Base-by-base conservation (phyloP, 2,888 invertebrate species). In the Sicus ferrugineus region DNA sequence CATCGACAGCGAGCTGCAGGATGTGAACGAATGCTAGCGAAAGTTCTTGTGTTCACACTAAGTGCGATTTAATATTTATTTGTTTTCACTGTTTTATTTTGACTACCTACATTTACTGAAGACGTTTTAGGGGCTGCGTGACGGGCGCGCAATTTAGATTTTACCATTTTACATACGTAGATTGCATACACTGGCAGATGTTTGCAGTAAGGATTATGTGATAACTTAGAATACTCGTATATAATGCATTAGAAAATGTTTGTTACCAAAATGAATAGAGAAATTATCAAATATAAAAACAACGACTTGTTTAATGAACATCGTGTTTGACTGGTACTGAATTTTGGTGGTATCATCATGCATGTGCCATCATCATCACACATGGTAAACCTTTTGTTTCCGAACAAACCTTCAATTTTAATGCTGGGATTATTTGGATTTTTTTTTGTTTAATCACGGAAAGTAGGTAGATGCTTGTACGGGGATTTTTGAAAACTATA, bases 1-100 rank as follows among this genome's bases (percentile, higher is more conserved):
- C 68, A 76, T 82, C 48, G 79, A 77, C 71, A 74, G 72, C 69
- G 74, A 74, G 31, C 72, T 72, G 23, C 72, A 73, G 19, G 21
- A 26, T 3, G 56, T 42, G 1, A 38, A 66, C 34, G 58, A 67
- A 30, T 67, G 58, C 58, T 48, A 67, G 28, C 65, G 38, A 28
- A 54, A 9, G 19, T 28, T 6, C 30, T n/a, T n/a, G n/a, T 30
- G 4, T 14, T n/a, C 30, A 56, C 30, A 1, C n/a, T 34, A 59
- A 34, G 38, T 30, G 56, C 56, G 14, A 28, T 58, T 30, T 58
- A 5, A 6, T 6, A n/a, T 11, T 31, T 31, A 19, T 61, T 21
- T 34, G 30, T 31, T 23, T 9, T 14, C 14, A 26, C 26, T 9
- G 7, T 34, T 19, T 26, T 56, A n/a, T n/a, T 56, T 30, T n/a